Percentiles rank a stretch among this genome's conserved stretches.
phyloP scores from a whole-genome alignment of 2,888 invertebrate genomes.

The Ormyrus thymus region DNA sequence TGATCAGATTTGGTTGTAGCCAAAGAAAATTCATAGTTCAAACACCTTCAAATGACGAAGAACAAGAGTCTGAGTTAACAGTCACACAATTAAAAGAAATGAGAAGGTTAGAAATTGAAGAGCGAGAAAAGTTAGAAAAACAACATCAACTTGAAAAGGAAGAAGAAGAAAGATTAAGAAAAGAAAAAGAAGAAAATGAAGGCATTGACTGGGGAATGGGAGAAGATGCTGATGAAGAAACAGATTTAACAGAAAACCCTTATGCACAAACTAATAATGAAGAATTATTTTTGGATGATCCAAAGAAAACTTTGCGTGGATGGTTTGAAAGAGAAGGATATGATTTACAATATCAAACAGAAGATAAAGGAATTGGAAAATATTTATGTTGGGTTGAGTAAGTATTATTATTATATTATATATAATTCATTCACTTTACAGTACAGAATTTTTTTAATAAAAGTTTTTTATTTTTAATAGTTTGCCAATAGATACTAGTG shows the following conservation, averaged over 20 bases:
- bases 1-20: slow-evolving; percentile 94
- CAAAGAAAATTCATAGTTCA: slow-evolving; percentile 87
- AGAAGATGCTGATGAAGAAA: slow-evolving; percentile 93
- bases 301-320: slow-evolving; percentile 94
- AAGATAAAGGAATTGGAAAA: slow-evolving; percentile 90
- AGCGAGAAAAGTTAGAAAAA: slow-evolving; percentile 71
- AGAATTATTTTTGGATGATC: slow-evolving; percentile 93
- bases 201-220: slow-evolving; percentile 97
- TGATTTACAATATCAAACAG: slow-evolving; percentile 89
- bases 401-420: slow-evolving; percentile 59
- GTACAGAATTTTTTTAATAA: slow-evolving; percentile 2
- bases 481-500: slow-evolving; percentile 87
- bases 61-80: slow-evolving; percentile 88
- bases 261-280: slow-evolving; percentile 89
- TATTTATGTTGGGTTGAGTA: slow-evolving; percentile 86
- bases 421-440: background rate
- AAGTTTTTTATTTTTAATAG: slow-evolving; percentile 74
- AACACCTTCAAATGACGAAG: slow-evolving; percentile 91
- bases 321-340: slow-evolving; percentile 96
- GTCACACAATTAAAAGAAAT: slow-evolving; percentile 84
- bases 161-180: slow-evolving; percentile 76
- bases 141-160: slow-evolving; percentile 76
- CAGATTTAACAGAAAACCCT: slow-evolving; percentile 88
- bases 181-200: slow-evolving; percentile 78
- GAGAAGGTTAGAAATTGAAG: slow-evolving; percentile 68